phyloP scores from a whole-genome alignment of 2,797 vertebrate species.

The Champsocephalus gunnari region DNA sequence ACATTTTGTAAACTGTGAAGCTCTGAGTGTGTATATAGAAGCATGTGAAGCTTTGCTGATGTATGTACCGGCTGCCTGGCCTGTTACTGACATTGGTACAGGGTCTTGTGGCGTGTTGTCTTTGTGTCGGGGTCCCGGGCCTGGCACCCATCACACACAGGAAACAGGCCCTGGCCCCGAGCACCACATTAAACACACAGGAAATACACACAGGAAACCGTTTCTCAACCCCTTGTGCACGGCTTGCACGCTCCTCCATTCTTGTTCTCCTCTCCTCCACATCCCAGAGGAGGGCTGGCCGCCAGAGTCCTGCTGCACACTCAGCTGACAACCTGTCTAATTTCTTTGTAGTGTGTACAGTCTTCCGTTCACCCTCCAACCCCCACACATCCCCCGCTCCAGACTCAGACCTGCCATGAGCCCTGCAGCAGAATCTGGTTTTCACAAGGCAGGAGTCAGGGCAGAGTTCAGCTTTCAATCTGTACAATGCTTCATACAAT shows the following conservation, averaged over 20 bases:
- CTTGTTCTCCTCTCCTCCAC: constrained; percentile 56
- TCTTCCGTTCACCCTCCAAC: constrained; percentile 17
- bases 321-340: constrained; percentile 71
- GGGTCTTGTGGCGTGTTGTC: constrained; percentile 49
- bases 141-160: constrained; percentile 85
- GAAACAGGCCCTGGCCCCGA: constrained; percentile 79
- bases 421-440: constrained; percentile 12
- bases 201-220: constrained; percentile 83
- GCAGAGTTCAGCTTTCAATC: constrained; percentile 12
- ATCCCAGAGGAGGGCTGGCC: constrained; percentile 50
- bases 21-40: constrained; percentile 56
- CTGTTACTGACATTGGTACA: constrained; percentile 55
- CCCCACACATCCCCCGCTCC: constrained; percentile 26
- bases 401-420: constrained; percentile 20
- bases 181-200: constrained; percentile 81
- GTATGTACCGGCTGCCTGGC: constrained; percentile 56
- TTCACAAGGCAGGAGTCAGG: constrained; percentile 12
- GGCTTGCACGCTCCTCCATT: constrained; percentile 61
- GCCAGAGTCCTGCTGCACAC: constrained; percentile 55
- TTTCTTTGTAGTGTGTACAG: constrained; percentile 57
- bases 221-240: constrained; percentile 61
- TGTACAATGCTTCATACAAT: not conserved
- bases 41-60: constrained; percentile 65
- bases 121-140: constrained; percentile 63
- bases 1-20: constrained; percentile 59